Evolutionary conservation across 2,888 invertebrate genomes (phyloP).

Genomic region (Allophyes oxyacanthae): DNA sequence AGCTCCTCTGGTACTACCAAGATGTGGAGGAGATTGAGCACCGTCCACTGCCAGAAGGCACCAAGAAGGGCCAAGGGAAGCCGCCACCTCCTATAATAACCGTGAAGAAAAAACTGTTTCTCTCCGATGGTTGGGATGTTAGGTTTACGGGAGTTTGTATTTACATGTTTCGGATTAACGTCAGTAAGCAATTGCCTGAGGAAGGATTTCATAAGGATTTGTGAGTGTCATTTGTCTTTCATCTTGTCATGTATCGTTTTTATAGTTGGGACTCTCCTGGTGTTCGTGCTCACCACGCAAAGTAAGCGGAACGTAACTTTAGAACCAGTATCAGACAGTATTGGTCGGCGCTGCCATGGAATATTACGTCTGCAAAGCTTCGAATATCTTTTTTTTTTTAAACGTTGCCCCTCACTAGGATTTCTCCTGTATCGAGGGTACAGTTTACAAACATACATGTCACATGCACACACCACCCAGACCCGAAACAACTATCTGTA

Average conservation of each 20-base stretch:
- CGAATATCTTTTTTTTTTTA: too few species aligned
- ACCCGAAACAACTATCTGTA: too few species aligned
- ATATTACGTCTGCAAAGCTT: too few species aligned
- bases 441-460: too few species aligned
- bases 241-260: too few species aligned
- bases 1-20: slow-evolving; percentile 96
- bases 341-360: too few species aligned
- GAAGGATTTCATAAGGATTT: slow-evolving; percentile 97
- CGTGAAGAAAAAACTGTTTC: slow-evolving; percentile 93
- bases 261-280: too few species aligned
- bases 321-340: too few species aligned
- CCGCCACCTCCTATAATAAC: slow-evolving; percentile 81
- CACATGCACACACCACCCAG: too few species aligned
- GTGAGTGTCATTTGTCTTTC: slow-evolving; percentile 76
- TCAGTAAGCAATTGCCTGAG: slow-evolving; percentile 95
- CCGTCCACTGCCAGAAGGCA: slow-evolving; percentile 81
- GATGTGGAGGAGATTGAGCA: slow-evolving; percentile 93
- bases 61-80: slow-evolving; percentile 86
- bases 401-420: too few species aligned
- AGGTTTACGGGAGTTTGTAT: slow-evolving; percentile 95
- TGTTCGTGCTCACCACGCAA: not conserved
- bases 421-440: too few species aligned
- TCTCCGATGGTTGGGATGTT: slow-evolving; percentile 95
- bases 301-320: too few species aligned
- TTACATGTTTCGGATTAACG: slow-evolving; percentile 95